Conservation (phyloP, 2,888 invertebrate genomes). For the Steinernema scapterisci region DNA sequence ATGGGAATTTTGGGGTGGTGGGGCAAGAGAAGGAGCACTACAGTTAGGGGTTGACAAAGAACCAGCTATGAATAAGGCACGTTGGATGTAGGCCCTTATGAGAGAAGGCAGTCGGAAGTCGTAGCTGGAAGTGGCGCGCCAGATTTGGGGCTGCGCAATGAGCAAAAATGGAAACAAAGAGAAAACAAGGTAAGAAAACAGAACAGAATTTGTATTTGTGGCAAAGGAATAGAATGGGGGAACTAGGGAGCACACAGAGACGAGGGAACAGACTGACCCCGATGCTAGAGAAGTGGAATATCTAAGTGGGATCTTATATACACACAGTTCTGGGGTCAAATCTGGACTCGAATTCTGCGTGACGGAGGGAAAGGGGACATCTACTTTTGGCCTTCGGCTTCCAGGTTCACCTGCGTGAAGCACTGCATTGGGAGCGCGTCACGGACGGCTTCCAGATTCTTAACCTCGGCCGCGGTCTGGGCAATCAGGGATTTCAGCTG, state of each 20-base stretch:
- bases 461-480: conserved; percentile 53
- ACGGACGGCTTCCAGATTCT: conserved; percentile 3
- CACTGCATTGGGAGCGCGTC: conserved; percentile 80
- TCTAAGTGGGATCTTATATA: conserved; percentile 14
- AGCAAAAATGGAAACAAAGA: conserved; percentile 1
- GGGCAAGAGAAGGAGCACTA: conserved; percentile 6
- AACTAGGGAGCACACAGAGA: background rate
- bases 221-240: background rate
- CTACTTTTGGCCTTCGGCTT: conserved; percentile 58
- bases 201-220: too few species aligned
- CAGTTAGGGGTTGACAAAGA: background rate
- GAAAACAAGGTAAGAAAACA: background rate
- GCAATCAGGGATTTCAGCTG: conserved; percentile 67
- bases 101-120: background rate
- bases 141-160: background rate
- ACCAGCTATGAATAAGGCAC: background rate
- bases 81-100: background rate
- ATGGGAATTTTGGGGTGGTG: too few species aligned
- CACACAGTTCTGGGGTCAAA: background rate
- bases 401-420: conserved; percentile 73
- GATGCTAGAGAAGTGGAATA: background rate
- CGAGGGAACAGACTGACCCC: background rate
- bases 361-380: too few species aligned
- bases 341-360: background rate
- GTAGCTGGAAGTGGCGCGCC: conserved; percentile 14